Evolutionary conservation across 2,113 vertebrate genomes (phyloP).

Genomic region (Phalacrocorax brasilianus): DNA sequence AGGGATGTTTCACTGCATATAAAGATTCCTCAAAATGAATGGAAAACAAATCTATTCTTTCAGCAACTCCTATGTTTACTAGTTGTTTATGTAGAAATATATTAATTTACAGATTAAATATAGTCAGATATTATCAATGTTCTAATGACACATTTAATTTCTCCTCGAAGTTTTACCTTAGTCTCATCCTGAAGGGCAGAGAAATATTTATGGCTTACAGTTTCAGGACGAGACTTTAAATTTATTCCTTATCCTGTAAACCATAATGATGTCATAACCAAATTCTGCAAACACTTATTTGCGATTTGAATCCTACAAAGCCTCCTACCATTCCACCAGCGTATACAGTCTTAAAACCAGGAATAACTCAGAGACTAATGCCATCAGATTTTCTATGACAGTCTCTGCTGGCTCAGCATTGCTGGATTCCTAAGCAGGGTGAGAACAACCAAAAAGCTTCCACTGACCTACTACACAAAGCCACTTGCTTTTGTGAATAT

Average conservation of each 20-base stretch:
- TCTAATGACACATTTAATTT: background rate
- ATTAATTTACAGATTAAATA: background rate
- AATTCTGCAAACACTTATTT: background rate
- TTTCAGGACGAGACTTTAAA: background rate
- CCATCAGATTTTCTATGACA: background rate
- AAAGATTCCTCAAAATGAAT: background rate
- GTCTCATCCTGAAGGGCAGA: background rate
- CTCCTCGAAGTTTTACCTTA: background rate
- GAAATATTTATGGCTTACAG: background rate
- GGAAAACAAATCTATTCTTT: background rate
- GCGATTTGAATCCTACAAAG: background rate
- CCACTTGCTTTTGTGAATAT: accelerated
- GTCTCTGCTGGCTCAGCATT: background rate
- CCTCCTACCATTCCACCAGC: background rate
- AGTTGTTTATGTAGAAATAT: background rate
- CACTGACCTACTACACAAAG: background rate
- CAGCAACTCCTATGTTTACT: background rate
- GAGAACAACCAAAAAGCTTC: background rate
- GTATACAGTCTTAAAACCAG: accelerated
- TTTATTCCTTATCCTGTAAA: background rate
- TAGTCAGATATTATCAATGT: background rate
- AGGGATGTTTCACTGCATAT: background rate
- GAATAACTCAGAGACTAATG: background rate
- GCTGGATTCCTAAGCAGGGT: background rate
- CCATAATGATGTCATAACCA: background rate